These are phyloP conservation scores for Clytia hemisphaerica DNA, from an alignment of 30 jellyfish, hydroid and myxozoan genomes.

Conservation along the genomic window DNA sequence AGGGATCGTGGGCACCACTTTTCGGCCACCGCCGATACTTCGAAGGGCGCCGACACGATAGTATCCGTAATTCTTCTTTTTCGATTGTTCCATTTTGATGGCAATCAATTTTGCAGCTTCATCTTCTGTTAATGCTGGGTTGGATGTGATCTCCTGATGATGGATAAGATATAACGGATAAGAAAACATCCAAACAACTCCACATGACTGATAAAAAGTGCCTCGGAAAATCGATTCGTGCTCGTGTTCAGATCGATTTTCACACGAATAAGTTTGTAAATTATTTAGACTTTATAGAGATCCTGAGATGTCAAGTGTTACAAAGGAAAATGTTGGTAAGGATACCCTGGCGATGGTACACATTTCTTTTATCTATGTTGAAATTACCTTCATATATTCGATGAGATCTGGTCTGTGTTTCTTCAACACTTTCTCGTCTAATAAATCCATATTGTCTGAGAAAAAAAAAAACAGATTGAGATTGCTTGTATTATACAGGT, in stretches of 20 bases:
- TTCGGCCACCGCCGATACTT: slow-evolving; percentile 76
- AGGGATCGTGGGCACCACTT: slow-evolving; percentile 66
- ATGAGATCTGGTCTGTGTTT: slow-evolving; percentile 92
- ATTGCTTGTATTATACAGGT: not conserved
- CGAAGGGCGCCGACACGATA: slow-evolving; percentile 89
- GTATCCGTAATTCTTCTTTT: slow-evolving; percentile 76
- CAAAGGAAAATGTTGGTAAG: no score
- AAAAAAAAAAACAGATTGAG: not conserved
- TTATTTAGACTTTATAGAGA: no score
- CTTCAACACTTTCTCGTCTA: slow-evolving; percentile 58
- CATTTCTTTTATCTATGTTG: no score
- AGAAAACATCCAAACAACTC: not conserved
- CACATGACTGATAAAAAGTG: not conserved
- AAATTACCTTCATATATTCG: slow-evolving; percentile 82
- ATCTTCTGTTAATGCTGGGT: slow-evolving; percentile 73
- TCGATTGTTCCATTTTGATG: slow-evolving; percentile 66
- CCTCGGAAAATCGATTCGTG: not conserved
- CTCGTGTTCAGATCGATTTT: not conserved
- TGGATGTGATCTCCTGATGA: slow-evolving; percentile 80
- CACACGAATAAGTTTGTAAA: no score
- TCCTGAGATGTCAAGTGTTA: no score
- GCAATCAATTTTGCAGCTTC: slow-evolving; percentile 96
- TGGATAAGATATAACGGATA: not conserved
- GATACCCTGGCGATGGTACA: no score
- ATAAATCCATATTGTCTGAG: slow-evolving; percentile 61